Evolutionary conservation across 2,797 vertebrate species (phyloP).

Genomic region (Mormyrus hasselquistii): DNA sequence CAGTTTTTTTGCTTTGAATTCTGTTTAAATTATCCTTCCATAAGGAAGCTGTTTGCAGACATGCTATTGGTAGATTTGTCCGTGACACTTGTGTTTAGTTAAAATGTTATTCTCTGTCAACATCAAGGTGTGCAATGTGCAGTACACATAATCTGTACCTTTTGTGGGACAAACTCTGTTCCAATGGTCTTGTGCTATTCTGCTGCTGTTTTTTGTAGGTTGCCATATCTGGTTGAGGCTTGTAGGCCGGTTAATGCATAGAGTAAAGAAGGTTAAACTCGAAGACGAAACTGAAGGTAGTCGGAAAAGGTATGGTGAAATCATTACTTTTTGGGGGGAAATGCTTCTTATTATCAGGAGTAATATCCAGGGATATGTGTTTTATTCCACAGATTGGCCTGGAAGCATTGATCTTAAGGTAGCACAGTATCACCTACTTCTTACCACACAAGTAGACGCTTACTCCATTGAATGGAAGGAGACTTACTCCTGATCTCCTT

Average conservation of each 20-base stretch:
- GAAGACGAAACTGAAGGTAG: conserved; percentile 78
- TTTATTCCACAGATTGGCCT: not conserved
- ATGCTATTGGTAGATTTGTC: not conserved
- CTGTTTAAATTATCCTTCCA: not conserved
- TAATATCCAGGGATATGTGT: conserved; percentile 10
- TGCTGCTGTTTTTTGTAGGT: conserved; percentile 53
- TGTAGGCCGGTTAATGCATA: conserved; percentile 86
- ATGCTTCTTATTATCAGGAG: not conserved
- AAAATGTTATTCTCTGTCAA: not conserved
- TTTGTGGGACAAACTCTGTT: not conserved
- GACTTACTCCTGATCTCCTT: conserved; percentile 14
- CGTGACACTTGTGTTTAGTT: not conserved
- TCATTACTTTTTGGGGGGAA: not conserved
- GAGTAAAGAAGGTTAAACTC: conserved; percentile 90
- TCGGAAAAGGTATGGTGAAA: conserved; percentile 79
- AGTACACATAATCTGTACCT: not conserved
- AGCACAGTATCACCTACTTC: not conserved
- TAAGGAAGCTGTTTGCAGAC: not conserved
- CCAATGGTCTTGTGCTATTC: not conserved
- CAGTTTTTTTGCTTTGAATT: not conserved
- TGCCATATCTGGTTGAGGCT: conserved; percentile 65
- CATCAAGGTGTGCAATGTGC: too few relatives aligned
- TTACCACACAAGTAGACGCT: not conserved
- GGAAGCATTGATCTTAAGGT: not conserved
- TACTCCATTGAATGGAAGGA: not conserved